Evolutionary conservation across 2,888 invertebrate species (phyloP), one percentile per base, ranked within the genome.

Genomic region (Orthosia cruda): DNA sequence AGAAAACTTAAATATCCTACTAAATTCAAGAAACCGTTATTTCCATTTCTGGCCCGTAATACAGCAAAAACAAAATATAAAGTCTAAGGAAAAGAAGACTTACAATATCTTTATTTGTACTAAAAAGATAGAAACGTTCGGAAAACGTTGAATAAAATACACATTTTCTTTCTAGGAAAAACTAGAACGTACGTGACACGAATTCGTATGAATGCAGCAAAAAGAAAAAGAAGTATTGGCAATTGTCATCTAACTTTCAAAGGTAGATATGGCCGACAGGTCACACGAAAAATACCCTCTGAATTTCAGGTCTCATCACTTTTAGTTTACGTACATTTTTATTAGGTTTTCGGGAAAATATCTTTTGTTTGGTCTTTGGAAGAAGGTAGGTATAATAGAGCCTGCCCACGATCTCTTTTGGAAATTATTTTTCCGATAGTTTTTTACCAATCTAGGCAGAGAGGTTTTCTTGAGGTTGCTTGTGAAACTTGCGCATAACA

Each of bases 211-310:
- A 57, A 54, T 71, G 52, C 32, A 77, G 23, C 45, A 55, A 59
- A 26, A 63, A 54, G 54, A 32, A 69, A 66, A 71, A 66, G 16
- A 71, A 57, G 63, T 71, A 81, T 81, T 57, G 40, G 40, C 23
- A 69, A 71, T 67, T 50, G 61, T 47, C 55, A 52, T 45, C 54
- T 66, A 71, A 77, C 81, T 81, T 81, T 67, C 65, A 80, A 71
- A 71, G 68, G 65, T 70, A 59, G 62, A 81, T 65, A 57, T 57
- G 55, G 18, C 32, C 45, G 59, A 66, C 59, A 67, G 70, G 70
- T 58, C 72, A 57, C 76, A 84, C 57, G 65, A 54, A 45, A 72
- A 78, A 74, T 68, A 47, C 15, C 23, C 11, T 61, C 32, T 11
- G 52, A 69, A 55, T 55, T 64, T 67, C 3, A 26, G 26, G 26